Conservation (phyloP, 2,113 vertebrate species). For the Fulica atra region DNA sequence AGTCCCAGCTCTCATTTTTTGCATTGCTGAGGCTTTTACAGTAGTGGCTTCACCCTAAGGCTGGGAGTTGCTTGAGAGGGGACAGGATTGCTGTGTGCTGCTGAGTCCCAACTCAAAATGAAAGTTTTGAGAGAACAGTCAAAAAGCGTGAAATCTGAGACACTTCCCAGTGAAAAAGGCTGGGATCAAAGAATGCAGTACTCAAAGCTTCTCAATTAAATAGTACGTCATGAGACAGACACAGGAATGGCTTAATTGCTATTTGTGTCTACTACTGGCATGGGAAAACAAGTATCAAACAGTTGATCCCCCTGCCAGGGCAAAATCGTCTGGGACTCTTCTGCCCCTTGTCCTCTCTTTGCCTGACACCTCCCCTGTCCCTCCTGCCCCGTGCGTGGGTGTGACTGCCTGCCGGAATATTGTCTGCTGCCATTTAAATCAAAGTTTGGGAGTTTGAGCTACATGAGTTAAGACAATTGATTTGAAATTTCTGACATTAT, state of each 20-base stretch:
- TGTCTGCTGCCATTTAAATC: slow-evolving; percentile 48
- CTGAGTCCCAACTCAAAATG: slow-evolving; percentile 29
- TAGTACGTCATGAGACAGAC: background rate
- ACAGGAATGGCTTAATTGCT: background rate
- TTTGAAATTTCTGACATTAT: slow-evolving; percentile 42
- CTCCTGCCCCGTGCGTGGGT: background rate
- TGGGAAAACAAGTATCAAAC: background rate
- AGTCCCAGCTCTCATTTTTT: background rate
- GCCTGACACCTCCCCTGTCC: background rate
- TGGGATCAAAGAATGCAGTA: background rate
- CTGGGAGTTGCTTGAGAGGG: background rate
- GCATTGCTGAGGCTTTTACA: background rate
- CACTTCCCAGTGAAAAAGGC: background rate
- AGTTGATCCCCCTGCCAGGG: background rate
- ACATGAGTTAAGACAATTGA: slow-evolving; percentile 24
- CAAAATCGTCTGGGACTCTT: background rate
- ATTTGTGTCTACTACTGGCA: background rate
- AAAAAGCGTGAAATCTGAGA: background rate
- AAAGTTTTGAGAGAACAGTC: background rate
- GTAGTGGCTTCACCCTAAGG: background rate
- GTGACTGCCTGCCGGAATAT: background rate
- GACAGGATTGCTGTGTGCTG: slow-evolving; percentile 41
- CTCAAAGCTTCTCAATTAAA: background rate
- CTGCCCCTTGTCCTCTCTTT: background rate
- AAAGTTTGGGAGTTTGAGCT: slow-evolving; percentile 9